Evolutionary conservation across 2,797 vertebrate species (phyloP).

Genomic region (Halcyon chelicuti): DNA sequence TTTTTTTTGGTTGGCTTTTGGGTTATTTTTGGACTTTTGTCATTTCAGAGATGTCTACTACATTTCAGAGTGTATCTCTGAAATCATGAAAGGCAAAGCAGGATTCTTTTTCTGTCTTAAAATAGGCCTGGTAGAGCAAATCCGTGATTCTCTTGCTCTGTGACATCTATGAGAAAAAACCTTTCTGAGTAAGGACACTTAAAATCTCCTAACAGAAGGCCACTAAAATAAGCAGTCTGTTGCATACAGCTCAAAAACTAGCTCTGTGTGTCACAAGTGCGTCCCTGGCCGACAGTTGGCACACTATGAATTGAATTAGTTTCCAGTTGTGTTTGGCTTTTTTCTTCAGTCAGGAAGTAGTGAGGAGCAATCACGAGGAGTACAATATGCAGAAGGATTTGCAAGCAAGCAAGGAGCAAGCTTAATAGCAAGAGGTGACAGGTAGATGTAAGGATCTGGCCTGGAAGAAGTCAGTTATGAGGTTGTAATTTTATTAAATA

Average conservation of each 20-base stretch:
- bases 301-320: background rate
- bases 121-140: background rate
- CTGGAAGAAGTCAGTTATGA: background rate
- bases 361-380: background rate
- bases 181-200: background rate
- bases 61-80: background rate
- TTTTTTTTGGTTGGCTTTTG: background rate
- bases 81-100: background rate
- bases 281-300: background rate
- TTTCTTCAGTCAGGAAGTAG: background rate
- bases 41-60: background rate
- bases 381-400: background rate
- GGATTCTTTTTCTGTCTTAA: background rate
- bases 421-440: background rate
- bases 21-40: background rate
- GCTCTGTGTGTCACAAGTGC: background rate
- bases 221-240: background rate
- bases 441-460: background rate
- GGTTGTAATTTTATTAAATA: conserved; percentile 36
- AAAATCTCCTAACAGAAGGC: background rate
- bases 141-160: background rate
- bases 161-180: background rate
- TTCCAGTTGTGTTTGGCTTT: background rate
- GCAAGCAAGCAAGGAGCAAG: background rate
- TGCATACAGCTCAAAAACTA: background rate